Base-by-base conservation (phyloP, 2,113 vertebrate species). In the Ia io region DNA sequence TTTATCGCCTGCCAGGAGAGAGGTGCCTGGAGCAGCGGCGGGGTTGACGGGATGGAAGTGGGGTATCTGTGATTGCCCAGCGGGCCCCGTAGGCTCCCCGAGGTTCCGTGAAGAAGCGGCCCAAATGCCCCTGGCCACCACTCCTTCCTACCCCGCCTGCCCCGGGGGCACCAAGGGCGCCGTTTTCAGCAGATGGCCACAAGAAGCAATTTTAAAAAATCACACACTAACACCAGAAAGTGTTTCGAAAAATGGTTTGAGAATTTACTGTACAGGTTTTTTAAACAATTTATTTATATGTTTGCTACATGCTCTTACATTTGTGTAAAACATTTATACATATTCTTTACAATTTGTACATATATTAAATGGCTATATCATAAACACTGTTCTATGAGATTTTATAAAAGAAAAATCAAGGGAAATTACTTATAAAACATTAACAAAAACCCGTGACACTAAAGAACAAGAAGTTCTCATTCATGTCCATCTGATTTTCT, bases 261-360 rank as follows among this genome's bases (percentile, higher is more conserved):
- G 96, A 96, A 97, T 98, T 98, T 97, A 98, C 98, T 98, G 97
- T 98, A 98, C 98, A 98, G 47, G 88, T 98, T 97, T 97, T 97
- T 80, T 7, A 83, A 98, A 98, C 98, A 98, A 98, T 98, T 98
- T 98, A 98, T 98, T 98, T 98, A 98, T 98, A 98, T 97, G 97
- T 97, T 97, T 97, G 97, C 93, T 98, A 98, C 98, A 98, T 97
- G 98, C 97, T 98, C 95, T 98, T 98, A 98, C 94, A 98, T 98
- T 98, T 98, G 98, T 98, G 98, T 98, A 98, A 98, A 98, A 98
- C 97, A 98, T 98, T 98, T 98, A 98, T 98, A 98, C 98, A 98
- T 97, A 98, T 97, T 98, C 98, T 98, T 98, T 98, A 98, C 98
- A 98, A 98, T 98, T 98, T 98, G 98, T 98, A 98, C 98, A 98